Evolutionary conservation across 2,797 vertebrate species (phyloP).

Genomic region (Salmo trutta): DNA sequence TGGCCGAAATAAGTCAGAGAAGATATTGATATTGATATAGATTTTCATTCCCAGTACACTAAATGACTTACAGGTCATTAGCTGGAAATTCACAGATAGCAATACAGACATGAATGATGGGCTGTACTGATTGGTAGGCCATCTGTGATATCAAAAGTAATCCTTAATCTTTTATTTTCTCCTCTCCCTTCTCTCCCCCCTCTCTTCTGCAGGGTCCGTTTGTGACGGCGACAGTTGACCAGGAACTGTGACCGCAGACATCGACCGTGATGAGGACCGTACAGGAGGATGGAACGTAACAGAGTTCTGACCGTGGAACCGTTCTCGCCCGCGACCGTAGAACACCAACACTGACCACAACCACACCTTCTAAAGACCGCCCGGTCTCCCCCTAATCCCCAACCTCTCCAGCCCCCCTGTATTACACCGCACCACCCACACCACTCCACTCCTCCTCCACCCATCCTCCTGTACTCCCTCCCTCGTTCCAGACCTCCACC

Average conservation of each 20-base stretch:
- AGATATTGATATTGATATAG: neutral
- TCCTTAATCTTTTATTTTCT: constrained; percentile 5
- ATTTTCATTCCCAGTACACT: neutral
- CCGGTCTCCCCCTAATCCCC: constrained; percentile 13
- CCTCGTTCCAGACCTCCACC: constrained; percentile 9
- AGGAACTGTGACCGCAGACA: neutral
- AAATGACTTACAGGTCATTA: neutral
- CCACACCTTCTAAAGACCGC: constrained; percentile 3
- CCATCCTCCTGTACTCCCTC: neutral
- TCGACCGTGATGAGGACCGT: constrained; percentile 48
- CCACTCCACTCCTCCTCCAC: neutral
- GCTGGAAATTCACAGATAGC: neutral
- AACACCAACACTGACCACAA: constrained; percentile 53
- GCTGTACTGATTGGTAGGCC: too few relatives aligned
- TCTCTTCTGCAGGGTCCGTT: constrained; percentile 47
- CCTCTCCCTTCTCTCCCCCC: constrained; percentile 14
- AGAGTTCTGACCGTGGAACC: constrained; percentile 64
- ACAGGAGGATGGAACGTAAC: constrained; percentile 80
- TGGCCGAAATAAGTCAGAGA: neutral
- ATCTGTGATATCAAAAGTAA: neutral
- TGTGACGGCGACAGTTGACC: constrained; percentile 15
- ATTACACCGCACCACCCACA: constrained; percentile 23
- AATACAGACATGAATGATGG: too few relatives aligned
- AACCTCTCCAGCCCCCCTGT: constrained; percentile 15
- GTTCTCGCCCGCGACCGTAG: constrained; percentile 42